Base-by-base conservation (phyloP, 2,888 invertebrate species). In the Acanthosepion lycidas region DNA sequence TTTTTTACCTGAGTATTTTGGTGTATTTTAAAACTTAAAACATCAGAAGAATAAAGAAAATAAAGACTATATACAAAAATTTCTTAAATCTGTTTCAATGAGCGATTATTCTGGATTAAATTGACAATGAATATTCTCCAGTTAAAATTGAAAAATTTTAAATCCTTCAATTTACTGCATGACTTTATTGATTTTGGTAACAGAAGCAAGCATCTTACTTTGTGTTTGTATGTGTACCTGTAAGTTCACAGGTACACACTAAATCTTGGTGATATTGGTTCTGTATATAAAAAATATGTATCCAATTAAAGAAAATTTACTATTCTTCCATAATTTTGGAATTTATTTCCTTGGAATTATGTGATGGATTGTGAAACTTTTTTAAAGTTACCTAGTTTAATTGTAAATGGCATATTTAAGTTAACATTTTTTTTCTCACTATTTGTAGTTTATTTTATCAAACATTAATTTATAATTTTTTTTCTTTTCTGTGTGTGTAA, bases 291-390 rank as follows among this genome's bases (percentile, higher is more conserved):
- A 55, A 6, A 59, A 8, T 20, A 20, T 48, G 26, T 42, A 15
- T 26, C 8, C 9, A 93, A 28, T 42, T 42, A 42, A 42, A n/a
- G 26, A 49, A n/a, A 93, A 48, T 93, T 53, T 28, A 51, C 33
- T 48, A 20, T 53, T 93, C 42, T 28, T 92, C n/a, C 48, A 28
- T 92, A 92, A 93, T 53, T n/a, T 93, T 93, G 42, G 93, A 93
- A 48, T 93, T 93, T 49, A 53, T 93, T 93, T 93, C 53, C 26
- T 51, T 93, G 93, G 20, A 51, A 93, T 9, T 49, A 18, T 53
- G 12, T 93, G 49, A 48, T 93, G 49, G 93, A 53, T 51, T 28
- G 93, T 51, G 48, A 12, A 12, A 49, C 15, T 23, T 20, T 20
- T 51, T 23, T 28, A 42, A 51, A 93, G n/a, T 78, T n/a, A 42